These are phyloP conservation scores for Caloenas nicobarica DNA, from an alignment of 2,113 vertebrate species.

Conservation along the genomic window DNA sequence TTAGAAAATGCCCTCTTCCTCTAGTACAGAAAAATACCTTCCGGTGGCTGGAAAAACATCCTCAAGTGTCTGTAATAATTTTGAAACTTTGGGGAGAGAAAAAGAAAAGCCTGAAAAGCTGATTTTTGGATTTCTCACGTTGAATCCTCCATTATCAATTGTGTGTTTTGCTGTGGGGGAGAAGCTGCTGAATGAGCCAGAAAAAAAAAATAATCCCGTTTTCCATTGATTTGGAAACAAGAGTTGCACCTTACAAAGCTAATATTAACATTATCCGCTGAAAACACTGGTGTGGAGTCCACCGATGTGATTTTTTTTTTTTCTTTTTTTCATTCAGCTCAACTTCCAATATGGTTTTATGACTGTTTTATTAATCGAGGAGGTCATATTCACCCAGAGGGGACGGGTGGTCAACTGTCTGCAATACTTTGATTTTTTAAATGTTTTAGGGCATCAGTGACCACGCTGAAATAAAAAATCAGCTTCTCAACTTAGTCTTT, in stretches of 20 bases:
- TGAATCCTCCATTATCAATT: not conserved
- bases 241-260: not conserved
- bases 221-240: not conserved
- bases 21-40: not conserved
- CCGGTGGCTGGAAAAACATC: not conserved
- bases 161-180: not conserved
- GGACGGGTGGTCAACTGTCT: not conserved
- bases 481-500: not conserved
- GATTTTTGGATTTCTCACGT: not conserved
- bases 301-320: not conserved
- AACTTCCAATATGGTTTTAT: not conserved
- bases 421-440: not conserved
- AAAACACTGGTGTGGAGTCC: rapidly evolving
- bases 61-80: not conserved
- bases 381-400: not conserved
- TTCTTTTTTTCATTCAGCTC: not conserved
- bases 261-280: not conserved
- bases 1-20: not conserved
- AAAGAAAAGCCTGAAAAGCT: not conserved
- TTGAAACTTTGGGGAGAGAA: not conserved
- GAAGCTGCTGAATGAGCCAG: not conserved
- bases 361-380: not conserved
- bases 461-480: not conserved
- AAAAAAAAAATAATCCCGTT: not conserved
- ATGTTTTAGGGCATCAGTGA: not conserved